Base-by-base conservation (phyloP, 2,113 vertebrate genomes). In the Percina caprodes region DNA sequence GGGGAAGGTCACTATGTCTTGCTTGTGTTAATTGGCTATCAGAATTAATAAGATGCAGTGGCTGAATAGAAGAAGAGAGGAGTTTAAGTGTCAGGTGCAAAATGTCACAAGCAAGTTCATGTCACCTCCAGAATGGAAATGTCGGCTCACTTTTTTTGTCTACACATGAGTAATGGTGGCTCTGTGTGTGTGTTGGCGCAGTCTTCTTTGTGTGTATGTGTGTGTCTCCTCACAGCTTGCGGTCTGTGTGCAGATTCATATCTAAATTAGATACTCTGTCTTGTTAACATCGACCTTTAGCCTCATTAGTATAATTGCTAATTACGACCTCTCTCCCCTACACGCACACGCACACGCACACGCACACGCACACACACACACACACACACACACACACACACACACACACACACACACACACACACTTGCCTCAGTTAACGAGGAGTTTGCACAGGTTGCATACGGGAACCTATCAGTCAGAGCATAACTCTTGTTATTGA, bases 231-330 rank as follows among this genome's bases (percentile, higher is more conserved):
- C 65, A 48, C 15, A 65, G 39, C 35, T 14, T 55, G 85, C 49
- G 35, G 77, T 77, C 77, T 45, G 30, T 60, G 75, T 75, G 78
- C 51, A 66, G 88, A 87, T 91, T 88, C 33, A 86, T 91, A 89
- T 92, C 77, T 66, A 73, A 92, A 93, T 93, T 84, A 84, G 68
- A 83, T 83, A 85, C 83, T 84, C 65, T 62, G 79, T 88, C 92
- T 92, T 88, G 87, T 93, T 93, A 94, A 91, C 89, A 86, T 21
- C 45, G 86, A 92, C 92, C 91, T 94, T 92, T 87, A 80, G 60
- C 79, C 74, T 88, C 91, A 94, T 93, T 93, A 92, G 71, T 78
- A 52, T 72, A 83, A 86, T 79, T 86, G 85, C 85, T 85, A 89
- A 87, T 89, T 90, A 81, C 23, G 39, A 77, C 69, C 85, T 77